phyloP scores from a whole-genome alignment of 1,140 invertebrate genomes.

The Leptinotarsa undecemlineata region DNA sequence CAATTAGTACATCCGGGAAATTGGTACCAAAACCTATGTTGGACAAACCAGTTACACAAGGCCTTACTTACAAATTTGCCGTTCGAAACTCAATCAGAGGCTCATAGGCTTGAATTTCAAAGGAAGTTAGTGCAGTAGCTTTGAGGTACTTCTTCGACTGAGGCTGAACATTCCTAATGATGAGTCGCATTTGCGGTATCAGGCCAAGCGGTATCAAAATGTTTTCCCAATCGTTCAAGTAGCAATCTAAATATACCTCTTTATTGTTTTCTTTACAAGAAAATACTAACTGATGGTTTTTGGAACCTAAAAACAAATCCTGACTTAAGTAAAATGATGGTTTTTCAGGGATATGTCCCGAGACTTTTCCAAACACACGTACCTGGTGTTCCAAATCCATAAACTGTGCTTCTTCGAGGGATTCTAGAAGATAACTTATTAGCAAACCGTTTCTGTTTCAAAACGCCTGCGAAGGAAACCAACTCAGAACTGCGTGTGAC shows the following conservation, averaged over 20 bases:
- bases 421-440: constrained; percentile 8
- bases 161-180: constrained; percentile 13
- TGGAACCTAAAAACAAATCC: constrained; percentile 11
- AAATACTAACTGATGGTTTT: constrained; percentile 15
- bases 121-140: constrained; percentile 16
- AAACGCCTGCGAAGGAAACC: constrained; percentile 10
- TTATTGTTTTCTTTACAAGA: neutral
- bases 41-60: too few relatives aligned
- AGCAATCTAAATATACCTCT: neutral
- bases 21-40: too few relatives aligned
- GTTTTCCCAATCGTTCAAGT: constrained; percentile 23
- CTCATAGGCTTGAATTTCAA: constrained; percentile 18
- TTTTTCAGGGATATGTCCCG: neutral
- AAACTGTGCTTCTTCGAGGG: neutral
- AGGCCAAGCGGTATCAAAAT: constrained; percentile 22
- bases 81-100: constrained; percentile 8
- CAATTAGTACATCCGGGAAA: too few relatives aligned
- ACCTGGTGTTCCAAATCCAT: constrained; percentile 26
- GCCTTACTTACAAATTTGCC: constrained; percentile 18
- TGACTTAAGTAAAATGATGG: neutral
- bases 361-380: neutral
- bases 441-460: constrained; percentile 14
- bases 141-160: constrained; percentile 21
- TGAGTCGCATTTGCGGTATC: constrained; percentile 21
- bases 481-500: neutral